Conservation (phyloP, 2,888 invertebrate genomes). For the Adelognathus sp. region DNA sequence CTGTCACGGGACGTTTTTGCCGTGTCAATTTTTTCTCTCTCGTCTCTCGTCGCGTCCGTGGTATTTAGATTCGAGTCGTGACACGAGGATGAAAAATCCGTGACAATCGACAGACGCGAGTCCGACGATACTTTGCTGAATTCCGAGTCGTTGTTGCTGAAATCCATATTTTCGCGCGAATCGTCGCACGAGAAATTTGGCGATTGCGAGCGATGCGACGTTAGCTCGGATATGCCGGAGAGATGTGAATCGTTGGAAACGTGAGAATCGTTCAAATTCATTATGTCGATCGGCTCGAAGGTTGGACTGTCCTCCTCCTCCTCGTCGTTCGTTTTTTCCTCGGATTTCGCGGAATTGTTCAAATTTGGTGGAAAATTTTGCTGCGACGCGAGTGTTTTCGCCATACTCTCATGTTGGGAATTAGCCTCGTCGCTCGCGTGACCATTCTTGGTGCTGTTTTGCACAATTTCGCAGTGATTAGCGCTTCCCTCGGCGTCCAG, state of each 20-base stretch:
- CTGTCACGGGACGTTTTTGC: constrained; percentile 74
- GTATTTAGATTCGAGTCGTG: constrained; percentile 77
- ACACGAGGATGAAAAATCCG: constrained; percentile 82
- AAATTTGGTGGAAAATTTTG: no score
- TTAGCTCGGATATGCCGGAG: constrained; percentile 83
- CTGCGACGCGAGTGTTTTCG: no score
- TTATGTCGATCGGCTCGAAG: constrained; percentile 85
- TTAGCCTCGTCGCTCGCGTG: constrained; percentile 65
- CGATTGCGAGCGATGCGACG: constrained; percentile 82
- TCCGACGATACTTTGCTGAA: constrained; percentile 85
- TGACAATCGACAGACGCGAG: constrained; percentile 83
- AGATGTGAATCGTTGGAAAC: constrained; percentile 84
- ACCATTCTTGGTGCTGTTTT: constrained; percentile 61
- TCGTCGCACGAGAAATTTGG: constrained; percentile 78
- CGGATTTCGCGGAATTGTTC: constrained; percentile 77
- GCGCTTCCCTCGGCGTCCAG: constrained; percentile 66
- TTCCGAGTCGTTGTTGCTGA: constrained; percentile 84
- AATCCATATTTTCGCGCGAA: constrained; percentile 77
- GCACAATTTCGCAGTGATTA: constrained; percentile 67
- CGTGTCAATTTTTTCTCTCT: constrained; percentile 76
- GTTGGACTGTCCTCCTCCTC: constrained; percentile 87
- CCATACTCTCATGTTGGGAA: constrained; percentile 53
- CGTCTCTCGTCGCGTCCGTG: constrained; percentile 70
- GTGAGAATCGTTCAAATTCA: constrained; percentile 81
- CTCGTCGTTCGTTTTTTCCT: constrained; percentile 81